Conservation (phyloP, 2,797 vertebrate genomes). For the Propithecus deckenii region DNA sequence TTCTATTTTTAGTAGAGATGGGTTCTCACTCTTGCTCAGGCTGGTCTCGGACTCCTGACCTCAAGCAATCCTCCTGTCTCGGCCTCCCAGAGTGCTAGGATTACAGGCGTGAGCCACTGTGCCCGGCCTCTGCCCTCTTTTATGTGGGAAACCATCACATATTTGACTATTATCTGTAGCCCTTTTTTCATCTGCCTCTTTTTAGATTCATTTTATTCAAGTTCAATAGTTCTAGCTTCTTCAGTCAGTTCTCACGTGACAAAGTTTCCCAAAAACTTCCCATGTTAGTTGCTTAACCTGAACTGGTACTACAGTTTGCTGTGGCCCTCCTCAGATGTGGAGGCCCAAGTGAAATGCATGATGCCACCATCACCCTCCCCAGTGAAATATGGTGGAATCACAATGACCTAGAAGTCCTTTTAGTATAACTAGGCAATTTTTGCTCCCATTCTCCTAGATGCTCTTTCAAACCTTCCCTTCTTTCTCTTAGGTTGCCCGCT, state of each 20-base stretch:
- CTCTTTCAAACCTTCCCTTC: background rate
- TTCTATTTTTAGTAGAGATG: too few relatives aligned
- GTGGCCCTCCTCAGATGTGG: background rate
- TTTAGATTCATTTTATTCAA: slow-evolving; percentile 11
- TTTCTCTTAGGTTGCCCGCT: background rate
- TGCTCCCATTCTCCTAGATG: background rate
- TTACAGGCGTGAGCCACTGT: too few relatives aligned
- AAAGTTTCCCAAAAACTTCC: background rate
- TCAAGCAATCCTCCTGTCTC: too few relatives aligned
- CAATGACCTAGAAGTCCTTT: background rate
- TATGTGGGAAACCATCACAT: background rate
- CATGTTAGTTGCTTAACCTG: background rate
- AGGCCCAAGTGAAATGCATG: background rate
- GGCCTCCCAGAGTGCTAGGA: too few relatives aligned
- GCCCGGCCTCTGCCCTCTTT: background rate
- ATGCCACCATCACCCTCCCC: fast-evolving
- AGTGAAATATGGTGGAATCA: background rate
- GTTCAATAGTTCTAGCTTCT: background rate
- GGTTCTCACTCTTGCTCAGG: too few relatives aligned
- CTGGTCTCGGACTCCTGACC: too few relatives aligned
- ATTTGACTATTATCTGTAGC: background rate
- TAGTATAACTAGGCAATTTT: background rate
- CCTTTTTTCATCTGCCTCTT: background rate
- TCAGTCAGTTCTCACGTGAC: background rate
- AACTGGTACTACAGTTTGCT: background rate